Evolutionary conservation across 2,888 invertebrate species (phyloP), one percentile per base, ranked within the genome.

Genomic region (Macrophya alboannulata): DNA sequence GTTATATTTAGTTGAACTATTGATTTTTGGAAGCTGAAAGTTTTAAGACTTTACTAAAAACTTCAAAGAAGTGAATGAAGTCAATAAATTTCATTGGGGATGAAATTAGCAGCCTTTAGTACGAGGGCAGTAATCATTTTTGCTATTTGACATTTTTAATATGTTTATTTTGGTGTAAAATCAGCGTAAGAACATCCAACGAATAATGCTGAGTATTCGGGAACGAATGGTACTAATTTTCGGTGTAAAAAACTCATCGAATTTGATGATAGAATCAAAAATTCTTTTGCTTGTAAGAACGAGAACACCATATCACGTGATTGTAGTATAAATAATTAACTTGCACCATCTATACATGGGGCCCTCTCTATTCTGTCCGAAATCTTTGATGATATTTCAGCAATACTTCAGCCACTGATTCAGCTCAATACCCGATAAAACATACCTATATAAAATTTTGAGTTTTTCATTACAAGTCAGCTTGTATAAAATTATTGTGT

Each of bases 281-380:
- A 72, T 72, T 8, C 21, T 72, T n/a, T 72, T 8, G 21, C 72
- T 45, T 72, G 40, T 31, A 37, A 72, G n/a, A 37, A 72, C n/a
- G 81, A 81, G 62, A 62, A 81, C 81, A 81, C 59, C 81, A 62
- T 81, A 59, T 81, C 81, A 81, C 59, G 59, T 81, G 81, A 81
- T 43, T 81, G 15, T 81, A 81, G 81, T 59, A n/a, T n/a, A n/a
- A 55, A 55, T 51, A 21, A 81, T 62, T 31, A 55, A 51, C 12
- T 62, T 17, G 81, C 43, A 15, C 25, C 25, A 43, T 62, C 25
- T 81, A 40, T 81, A 81, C 17, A 81, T 40, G 62, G 62, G 25
- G 81, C 81, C 51, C 62, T 62, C 59, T 81, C 59, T 77, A 59
- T 62, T 81, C 37, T 81, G 59, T 81, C 62, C 59, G 62, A 48